Percentiles rank a stretch among this genome's conserved stretches.
Evolutionary conservation across 2,113 vertebrate genomes (phyloP).

Genomic region (Charadrius vociferus): DNA sequence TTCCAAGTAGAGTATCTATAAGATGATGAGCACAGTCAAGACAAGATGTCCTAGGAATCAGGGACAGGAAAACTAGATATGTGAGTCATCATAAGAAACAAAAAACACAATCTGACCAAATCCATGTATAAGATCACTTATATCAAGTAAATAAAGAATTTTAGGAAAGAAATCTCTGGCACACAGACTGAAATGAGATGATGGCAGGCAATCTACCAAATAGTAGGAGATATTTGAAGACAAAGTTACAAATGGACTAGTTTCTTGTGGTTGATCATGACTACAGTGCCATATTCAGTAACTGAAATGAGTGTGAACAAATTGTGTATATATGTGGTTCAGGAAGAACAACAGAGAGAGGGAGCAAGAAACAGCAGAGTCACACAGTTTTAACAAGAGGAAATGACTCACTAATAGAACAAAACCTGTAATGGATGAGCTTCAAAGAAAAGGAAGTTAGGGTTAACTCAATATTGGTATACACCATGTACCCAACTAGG

Average conservation of each 20-base stretch:
- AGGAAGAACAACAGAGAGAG: neutral
- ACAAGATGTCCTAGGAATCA: constrained; percentile 7
- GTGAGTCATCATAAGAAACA: neutral
- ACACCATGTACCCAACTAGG: neutral
- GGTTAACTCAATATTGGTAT: neutral
- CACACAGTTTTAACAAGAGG: neutral
- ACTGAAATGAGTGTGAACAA: neutral
- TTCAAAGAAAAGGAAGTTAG: neutral
- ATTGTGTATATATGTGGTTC: neutral
- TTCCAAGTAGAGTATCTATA: neutral
- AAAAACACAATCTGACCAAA: neutral
- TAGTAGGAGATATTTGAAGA: neutral
- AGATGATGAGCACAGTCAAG: constrained; percentile 6
- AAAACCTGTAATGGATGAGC: neutral
- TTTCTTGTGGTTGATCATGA: neutral
- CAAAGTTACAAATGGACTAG: constrained; percentile 11
- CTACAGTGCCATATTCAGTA: neutral
- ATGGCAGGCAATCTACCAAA: constrained; percentile 14
- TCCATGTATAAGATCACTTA: neutral
- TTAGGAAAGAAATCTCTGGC: neutral
- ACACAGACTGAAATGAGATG: constrained; percentile 33
- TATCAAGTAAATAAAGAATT: neutral
- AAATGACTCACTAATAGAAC: constrained; percentile 12
- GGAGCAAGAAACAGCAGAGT: neutral
- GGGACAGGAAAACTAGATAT: neutral